Percentiles rank a stretch among this genome's conserved stretches.
Conservation (phyloP, 2,888 invertebrate species). For the Caenorhabditis imperialis region DNA sequence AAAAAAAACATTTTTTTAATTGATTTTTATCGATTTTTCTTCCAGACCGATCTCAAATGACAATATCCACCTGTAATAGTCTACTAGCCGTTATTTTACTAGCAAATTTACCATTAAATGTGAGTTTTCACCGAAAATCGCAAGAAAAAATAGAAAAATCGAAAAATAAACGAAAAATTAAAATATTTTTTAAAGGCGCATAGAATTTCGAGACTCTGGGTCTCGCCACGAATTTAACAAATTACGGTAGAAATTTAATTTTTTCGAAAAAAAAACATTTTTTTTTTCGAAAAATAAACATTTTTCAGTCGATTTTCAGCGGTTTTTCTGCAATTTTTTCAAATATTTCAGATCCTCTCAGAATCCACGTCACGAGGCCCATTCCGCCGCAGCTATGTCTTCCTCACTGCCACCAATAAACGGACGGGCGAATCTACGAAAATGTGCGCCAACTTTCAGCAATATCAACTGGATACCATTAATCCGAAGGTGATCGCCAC, state of each 20-base stretch:
- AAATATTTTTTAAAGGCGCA: too few relatives aligned
- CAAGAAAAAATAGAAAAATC: too few relatives aligned
- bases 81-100: background rate
- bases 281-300: too few relatives aligned
- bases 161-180: too few relatives aligned
- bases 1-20: background rate
- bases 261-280: too few relatives aligned
- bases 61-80: slow-evolving; percentile 16
- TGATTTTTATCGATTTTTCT: background rate
- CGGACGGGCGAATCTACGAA: slow-evolving; percentile 24
- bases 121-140: too few relatives aligned
- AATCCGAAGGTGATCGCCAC: background rate
- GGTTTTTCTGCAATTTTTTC: background rate
- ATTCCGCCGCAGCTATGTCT: slow-evolving; percentile 49
- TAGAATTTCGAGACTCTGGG: too few relatives aligned
- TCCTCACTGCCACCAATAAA: slow-evolving; percentile 45
- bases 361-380: slow-evolving; percentile 5
- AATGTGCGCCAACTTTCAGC: slow-evolving; percentile 74
- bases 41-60: slow-evolving; percentile 46
- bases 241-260: too few relatives aligned
- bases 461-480: slow-evolving; percentile 51
- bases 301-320: too few relatives aligned
- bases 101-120: too few relatives aligned
- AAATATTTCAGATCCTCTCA: slow-evolving; percentile 17
- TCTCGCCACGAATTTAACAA: too few relatives aligned